These are phyloP conservation scores for Streptopelia turtur DNA, from an alignment of 2,797 vertebrate species.

Conservation along the genomic window DNA sequence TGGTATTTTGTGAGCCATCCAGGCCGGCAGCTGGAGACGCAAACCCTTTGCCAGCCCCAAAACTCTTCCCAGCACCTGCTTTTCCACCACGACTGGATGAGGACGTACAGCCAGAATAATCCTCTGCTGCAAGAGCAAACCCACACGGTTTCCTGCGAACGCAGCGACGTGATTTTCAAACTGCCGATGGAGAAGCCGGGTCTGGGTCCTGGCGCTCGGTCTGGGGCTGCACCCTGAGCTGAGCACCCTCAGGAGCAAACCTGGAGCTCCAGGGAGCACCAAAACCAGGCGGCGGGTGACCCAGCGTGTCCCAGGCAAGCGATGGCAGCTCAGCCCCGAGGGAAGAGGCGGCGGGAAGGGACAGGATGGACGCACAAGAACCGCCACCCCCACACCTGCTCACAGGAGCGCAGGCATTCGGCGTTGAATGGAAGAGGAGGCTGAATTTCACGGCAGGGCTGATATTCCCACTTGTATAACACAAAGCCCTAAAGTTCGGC, in stretches of 20 bases:
- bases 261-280: not conserved
- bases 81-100: not conserved
- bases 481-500: not conserved
- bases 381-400: not conserved
- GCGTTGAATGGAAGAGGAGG: not conserved
- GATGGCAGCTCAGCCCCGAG: not conserved
- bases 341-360: not conserved
- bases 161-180: not conserved
- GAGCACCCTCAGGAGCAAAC: not conserved
- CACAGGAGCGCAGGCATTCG: not conserved
- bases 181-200: not conserved
- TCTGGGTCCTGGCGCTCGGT: not conserved
- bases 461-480: not conserved
- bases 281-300: not conserved
- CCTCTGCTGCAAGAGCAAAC: not conserved
- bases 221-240: not conserved
- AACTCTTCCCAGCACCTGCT: not conserved
- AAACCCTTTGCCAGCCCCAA: not conserved
- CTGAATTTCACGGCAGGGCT: not conserved
- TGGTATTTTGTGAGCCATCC: not conserved
- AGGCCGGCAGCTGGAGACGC: not conserved
- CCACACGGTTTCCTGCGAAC: fast-evolving
- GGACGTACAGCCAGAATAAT: not conserved
- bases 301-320: fast-evolving
- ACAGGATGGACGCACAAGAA: not conserved